These are phyloP conservation scores for Drosophila tristis DNA, from an alignment of 1,140 invertebrate species.

Conservation along the genomic window DNA sequence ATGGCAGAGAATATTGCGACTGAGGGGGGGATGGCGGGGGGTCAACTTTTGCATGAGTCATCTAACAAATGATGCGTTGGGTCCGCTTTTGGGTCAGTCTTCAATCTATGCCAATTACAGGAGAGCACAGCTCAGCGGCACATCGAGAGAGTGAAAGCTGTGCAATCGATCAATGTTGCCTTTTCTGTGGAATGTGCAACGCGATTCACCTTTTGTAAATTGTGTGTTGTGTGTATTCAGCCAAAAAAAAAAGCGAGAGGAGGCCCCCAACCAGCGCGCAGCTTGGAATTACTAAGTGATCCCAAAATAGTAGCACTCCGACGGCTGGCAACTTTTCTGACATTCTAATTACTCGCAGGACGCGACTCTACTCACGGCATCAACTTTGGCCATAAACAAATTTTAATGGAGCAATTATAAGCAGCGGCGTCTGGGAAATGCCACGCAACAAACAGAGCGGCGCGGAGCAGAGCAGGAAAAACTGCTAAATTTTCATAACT, in stretches of 20 bases:
- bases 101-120: conserved; percentile 61
- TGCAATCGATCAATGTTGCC: conserved; percentile 30
- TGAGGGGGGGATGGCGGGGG: conserved; percentile 6
- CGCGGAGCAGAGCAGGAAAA: conserved; percentile 12
- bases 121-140: background rate
- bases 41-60: conserved; percentile 68
- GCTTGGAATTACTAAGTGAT: conserved; percentile 22
- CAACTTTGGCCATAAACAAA: conserved; percentile 77
- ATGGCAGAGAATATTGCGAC: conserved; percentile 20
- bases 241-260: background rate
- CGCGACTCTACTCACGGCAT: conserved; percentile 54
- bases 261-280: too few species aligned
- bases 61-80: conserved; percentile 68
- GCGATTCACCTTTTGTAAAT: too few species aligned
- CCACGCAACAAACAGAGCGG: conserved; percentile 49
- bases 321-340: conserved; percentile 45
- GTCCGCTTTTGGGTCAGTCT: conserved; percentile 16
- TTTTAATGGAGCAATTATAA: conserved; percentile 83
- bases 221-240: background rate
- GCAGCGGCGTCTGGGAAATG: conserved; percentile 71
- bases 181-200: too few species aligned
- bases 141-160: conserved; percentile 17
- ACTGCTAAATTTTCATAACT: conserved; percentile 64
- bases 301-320: conserved; percentile 45
- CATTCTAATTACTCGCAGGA: conserved; percentile 70